Evolutionary conservation across 2,888 invertebrate species (phyloP).

Genomic region (Drosophila koepferae): DNA sequence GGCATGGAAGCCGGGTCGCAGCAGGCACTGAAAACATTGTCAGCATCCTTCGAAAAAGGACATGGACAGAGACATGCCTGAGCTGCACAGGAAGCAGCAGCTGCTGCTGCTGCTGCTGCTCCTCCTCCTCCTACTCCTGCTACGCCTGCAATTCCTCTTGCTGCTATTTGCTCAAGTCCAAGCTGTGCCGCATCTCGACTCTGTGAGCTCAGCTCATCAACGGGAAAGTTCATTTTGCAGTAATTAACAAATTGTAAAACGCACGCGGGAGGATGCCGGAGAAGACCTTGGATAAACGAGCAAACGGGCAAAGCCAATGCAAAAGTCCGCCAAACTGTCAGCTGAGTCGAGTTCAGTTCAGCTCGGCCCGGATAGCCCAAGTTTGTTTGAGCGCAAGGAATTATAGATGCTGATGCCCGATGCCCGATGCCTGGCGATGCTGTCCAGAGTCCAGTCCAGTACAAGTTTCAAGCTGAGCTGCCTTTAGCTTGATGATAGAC

Average conservation of each 20-base stretch:
- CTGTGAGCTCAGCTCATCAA: slow-evolving; percentile 26
- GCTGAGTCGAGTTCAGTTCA: slow-evolving; percentile 34
- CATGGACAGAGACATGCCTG: slow-evolving; percentile 22
- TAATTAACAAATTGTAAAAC: slow-evolving; percentile 78
- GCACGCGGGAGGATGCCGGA: slow-evolving; percentile 13
- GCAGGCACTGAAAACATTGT: slow-evolving; percentile 62
- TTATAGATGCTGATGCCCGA: slow-evolving; percentile 65
- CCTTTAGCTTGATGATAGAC: slow-evolving; percentile 66
- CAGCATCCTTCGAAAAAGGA: slow-evolving; percentile 31
- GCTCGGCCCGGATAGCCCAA: slow-evolving; percentile 39
- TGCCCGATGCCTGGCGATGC: slow-evolving; percentile 41
- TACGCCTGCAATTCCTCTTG: slow-evolving; percentile 50
- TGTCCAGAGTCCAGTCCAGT: slow-evolving; percentile 8
- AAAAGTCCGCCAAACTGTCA: slow-evolving; percentile 53
- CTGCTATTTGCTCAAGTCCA: slow-evolving; percentile 62
- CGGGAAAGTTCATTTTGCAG: slow-evolving; percentile 73
- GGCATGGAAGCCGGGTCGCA: slow-evolving; percentile 30
- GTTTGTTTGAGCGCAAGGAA: slow-evolving; percentile 69
- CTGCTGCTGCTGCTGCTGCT: slow-evolving; percentile 52
- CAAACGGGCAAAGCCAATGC: slow-evolving; percentile 25
- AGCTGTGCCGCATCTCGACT: slow-evolving; percentile 21
- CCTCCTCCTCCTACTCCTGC: slow-evolving; percentile 41
- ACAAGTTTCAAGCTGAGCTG: slow-evolving; percentile 25
- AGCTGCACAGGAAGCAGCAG: slow-evolving; percentile 62
- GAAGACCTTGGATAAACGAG: slow-evolving; percentile 11